phyloP scores from a whole-genome alignment of 2,797 vertebrate genomes.

The Brachyrhaphis roseni region DNA sequence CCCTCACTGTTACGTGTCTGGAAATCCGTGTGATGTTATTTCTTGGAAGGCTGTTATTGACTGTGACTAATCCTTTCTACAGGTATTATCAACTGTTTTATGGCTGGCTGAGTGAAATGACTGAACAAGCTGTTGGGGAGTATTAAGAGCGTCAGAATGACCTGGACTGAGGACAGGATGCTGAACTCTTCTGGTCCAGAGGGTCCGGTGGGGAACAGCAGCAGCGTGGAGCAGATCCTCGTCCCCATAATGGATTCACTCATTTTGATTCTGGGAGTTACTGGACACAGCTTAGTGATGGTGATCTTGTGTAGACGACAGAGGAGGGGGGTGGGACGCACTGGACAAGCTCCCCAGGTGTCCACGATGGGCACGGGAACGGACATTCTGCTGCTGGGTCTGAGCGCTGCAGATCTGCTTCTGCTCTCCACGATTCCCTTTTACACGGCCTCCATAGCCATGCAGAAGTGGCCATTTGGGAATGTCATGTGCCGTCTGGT shows the following conservation, averaged over 20 bases:
- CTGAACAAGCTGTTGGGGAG: slow-evolving; percentile 13
- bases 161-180: slow-evolving; percentile 30
- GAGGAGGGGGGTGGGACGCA: not conserved
- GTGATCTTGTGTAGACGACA: slow-evolving; percentile 71
- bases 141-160: slow-evolving; percentile 26
- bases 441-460: slow-evolving; percentile 72
- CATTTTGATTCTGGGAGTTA: slow-evolving; percentile 73
- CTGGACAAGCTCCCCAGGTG: slow-evolving; percentile 28
- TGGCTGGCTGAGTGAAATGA: slow-evolving; percentile 24
- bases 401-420: slow-evolving; percentile 79
- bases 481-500: slow-evolving; percentile 75
- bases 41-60: slow-evolving; percentile 15
- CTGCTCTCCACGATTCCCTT: slow-evolving; percentile 78
- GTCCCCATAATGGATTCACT: slow-evolving; percentile 78
- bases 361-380: slow-evolving; percentile 67
- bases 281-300: slow-evolving; percentile 78
- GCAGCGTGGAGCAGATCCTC: slow-evolving; percentile 67
- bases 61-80: slow-evolving; percentile 32
- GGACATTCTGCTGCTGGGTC: slow-evolving; percentile 76
- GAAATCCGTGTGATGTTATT: slow-evolving; percentile 36
- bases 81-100: slow-evolving; percentile 62
- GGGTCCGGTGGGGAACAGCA: slow-evolving; percentile 56
- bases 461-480: slow-evolving; percentile 79
- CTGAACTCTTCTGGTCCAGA: slow-evolving; percentile 39
- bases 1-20: not conserved